phyloP scores from a whole-genome alignment of 1,140 invertebrate species.

The Drosophila dunni region DNA sequence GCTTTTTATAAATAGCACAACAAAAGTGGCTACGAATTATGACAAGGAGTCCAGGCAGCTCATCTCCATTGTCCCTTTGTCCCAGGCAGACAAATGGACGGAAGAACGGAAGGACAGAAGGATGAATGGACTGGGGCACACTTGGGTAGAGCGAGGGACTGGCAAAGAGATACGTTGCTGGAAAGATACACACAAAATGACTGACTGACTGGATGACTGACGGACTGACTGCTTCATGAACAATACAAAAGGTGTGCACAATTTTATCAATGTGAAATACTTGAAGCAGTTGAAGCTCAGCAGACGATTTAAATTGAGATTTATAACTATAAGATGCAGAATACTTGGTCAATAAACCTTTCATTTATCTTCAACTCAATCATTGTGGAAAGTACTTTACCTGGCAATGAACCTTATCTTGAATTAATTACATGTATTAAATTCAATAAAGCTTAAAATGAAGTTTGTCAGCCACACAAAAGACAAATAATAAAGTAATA shows the following conservation, averaged over 20 bases:
- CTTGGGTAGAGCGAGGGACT: too few species aligned
- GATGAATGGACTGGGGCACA: too few species aligned
- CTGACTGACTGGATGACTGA: constrained; percentile 20
- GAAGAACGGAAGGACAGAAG: not conserved
- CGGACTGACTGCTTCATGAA: constrained; percentile 16
- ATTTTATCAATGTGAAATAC: constrained; percentile 40
- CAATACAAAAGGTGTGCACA: constrained; percentile 68
- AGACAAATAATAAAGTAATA: too few species aligned
- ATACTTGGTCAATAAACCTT: too few species aligned
- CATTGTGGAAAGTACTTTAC: too few species aligned
- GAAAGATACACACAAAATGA: constrained; percentile 6
- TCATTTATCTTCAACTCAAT: too few species aligned
- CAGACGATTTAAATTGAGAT: not conserved
- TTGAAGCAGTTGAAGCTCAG: not conserved
- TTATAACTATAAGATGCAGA: too few species aligned
- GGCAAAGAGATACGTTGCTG: not conserved
- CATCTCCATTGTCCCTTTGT: not conserved
- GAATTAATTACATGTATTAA: too few species aligned
- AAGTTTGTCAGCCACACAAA: too few species aligned
- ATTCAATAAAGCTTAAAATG: too few species aligned
- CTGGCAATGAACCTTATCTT: too few species aligned
- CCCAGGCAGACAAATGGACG: constrained; percentile 6
- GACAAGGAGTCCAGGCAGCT: constrained; percentile 5
- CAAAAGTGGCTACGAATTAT: constrained; percentile 42
- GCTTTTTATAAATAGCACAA: constrained; percentile 54